Conservation (phyloP, 1,140 invertebrate species). For the Ips nitidus region DNA sequence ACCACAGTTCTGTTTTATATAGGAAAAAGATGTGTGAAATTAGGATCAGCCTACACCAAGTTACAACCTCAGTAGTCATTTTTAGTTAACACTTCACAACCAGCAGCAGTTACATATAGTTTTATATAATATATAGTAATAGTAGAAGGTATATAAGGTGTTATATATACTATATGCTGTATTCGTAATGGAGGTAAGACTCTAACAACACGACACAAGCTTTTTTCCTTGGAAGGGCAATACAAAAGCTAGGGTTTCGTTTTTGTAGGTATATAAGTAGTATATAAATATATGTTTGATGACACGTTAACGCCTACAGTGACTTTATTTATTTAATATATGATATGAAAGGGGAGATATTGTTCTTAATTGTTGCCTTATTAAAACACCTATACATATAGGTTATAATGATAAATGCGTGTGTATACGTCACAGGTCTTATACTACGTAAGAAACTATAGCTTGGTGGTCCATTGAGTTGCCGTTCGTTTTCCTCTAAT, state of each 20-base stretch:
- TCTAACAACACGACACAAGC: background rate
- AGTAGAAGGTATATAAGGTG: background rate
- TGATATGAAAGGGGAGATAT: no score
- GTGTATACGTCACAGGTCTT: no score
- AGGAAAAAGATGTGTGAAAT: no score
- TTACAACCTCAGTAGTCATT: background rate
- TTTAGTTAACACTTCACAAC: background rate
- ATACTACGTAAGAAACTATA: no score
- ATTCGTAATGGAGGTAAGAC: conserved; percentile 19
- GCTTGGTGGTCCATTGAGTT: no score
- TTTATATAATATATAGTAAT: background rate
- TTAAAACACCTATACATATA: no score
- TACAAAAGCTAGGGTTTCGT: conserved; percentile 21
- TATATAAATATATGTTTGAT: conserved; percentile 6
- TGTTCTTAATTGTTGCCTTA: no score
- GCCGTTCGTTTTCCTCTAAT: no score
- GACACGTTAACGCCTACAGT: background rate
- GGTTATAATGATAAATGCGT: no score
- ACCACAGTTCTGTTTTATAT: no score
- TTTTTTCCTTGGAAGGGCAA: background rate
- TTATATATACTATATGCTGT: conserved; percentile 13
- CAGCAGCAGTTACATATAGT: background rate
- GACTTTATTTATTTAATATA: no score
- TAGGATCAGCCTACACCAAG: no score
- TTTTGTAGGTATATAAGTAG: background rate